A percentile compares a stretch with the other conserved stretches of the same genome.
Conservation (phyloP, 2,113 vertebrate species). For the Piprites chloris region DNA sequence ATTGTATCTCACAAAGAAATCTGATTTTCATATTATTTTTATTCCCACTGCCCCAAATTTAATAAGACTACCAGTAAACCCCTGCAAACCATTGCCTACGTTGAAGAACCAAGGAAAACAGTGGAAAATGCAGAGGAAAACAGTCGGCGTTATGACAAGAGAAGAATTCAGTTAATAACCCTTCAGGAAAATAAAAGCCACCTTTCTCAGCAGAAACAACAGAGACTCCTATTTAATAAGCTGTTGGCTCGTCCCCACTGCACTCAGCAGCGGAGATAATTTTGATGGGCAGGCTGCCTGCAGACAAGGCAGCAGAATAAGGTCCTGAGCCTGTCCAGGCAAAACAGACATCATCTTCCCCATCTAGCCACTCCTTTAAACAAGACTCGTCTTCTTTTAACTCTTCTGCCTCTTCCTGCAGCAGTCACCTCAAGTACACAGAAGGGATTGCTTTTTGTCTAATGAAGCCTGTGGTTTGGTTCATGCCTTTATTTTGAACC, state of each 20-base stretch:
- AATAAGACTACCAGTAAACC: neutral
- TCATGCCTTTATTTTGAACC: neutral
- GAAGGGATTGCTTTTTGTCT: neutral
- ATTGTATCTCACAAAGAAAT: neutral
- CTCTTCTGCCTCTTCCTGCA: neutral
- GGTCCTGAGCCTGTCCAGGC: conserved; percentile 33
- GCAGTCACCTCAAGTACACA: neutral
- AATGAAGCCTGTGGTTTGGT: neutral
- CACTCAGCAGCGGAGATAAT: neutral
- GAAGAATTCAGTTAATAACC: conserved; percentile 5
- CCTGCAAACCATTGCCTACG: neutral
- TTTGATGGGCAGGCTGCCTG: conserved; percentile 38
- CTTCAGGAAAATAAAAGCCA: conserved; percentile 17
- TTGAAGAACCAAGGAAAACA: neutral
- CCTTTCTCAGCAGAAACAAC: conserved; percentile 33
- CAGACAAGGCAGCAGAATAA: neutral
- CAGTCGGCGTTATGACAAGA: neutral
- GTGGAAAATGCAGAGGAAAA: neutral
- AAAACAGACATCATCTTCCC: neutral
- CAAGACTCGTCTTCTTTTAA: neutral
- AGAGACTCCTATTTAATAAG: conserved; percentile 13
- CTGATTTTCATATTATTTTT: neutral
- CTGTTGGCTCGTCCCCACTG: neutral
- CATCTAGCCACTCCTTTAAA: conserved; percentile 19
- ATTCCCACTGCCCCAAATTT: neutral